Evolutionary conservation across 2,888 invertebrate species (phyloP), one percentile per base, ranked within the genome.

Genomic region (Phengaris arion): DNA sequence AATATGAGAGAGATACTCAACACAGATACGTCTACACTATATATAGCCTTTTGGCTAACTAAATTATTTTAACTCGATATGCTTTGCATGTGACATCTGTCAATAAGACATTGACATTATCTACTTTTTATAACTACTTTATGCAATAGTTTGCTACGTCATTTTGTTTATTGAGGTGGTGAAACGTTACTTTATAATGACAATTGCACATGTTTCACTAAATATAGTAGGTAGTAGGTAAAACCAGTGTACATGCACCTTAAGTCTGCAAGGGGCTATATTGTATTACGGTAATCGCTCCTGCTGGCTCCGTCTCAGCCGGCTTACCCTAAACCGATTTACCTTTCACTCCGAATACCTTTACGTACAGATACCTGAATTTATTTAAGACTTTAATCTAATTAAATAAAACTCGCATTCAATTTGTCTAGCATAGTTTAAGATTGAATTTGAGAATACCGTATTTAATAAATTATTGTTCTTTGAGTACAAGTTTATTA

Each of bases 281-380:
- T 91, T 88, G 87, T 87, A 88, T 88, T 90, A 88, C 87, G 81
- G 86, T 91, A 91, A 92, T 89, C 88, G 89, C 89, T 89, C 90
- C 89, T 89, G 83, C 86, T 82, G 81, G 82, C 85, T 83, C 82
- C 85, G 85, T 83, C 83, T 83, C 85, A 80, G 78, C 80, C 80
- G 83, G 79, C 79, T 81, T 82, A 86, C 84, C 13, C 22, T 72
- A 72, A 72, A 54, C 82, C 84, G 85, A 87, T 88, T 88, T 86
- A 82, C 85, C 82, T 83, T 84, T 85, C 83, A 85, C 85, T 85
- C 86, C 85, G 86, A 85, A 86, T 86, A 85, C 77, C 51, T 52
- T 45, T 12, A 52, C 15, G 15, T 70, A 51, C 51, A 22, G 15
- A 48, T 35, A 68, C 68, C 46, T 45, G 68, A 46, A 69, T 70